Evolutionary conservation across 2,888 invertebrate genomes (phyloP), one percentile per base, ranked within the genome.

Genomic region (Drosophila barbarae): DNA sequence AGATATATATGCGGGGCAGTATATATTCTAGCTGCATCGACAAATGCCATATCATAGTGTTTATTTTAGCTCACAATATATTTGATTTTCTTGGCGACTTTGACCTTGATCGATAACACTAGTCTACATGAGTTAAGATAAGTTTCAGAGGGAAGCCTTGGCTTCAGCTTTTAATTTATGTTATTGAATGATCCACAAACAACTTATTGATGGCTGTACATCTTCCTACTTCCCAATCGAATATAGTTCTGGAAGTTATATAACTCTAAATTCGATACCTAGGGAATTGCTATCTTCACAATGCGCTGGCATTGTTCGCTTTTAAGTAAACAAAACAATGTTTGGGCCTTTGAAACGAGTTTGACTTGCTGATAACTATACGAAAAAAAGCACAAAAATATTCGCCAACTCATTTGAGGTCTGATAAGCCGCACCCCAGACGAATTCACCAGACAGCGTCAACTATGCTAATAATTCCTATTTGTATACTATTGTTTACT

Each of bases 81-180:
- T 36, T 49, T 47, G 30, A 32, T 52, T 36, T 57, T 57, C 49
- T 32, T 50, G 4, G 46, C 36, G 30, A 46, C 61, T 18, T 46
- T 52, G 76, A 68, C 81, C 78, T 78, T 78, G 78, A 78, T 71
- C 55, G 69, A 54, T 54, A 63, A 49, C 53, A 46, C 46, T 46
- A 12, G 28, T 12, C 44, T 28, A 15, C 28, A 18, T 10, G 10
- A 3, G 3, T 15, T 26, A 5, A n/a, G 41, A 23, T 13, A 41
- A 15, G 15, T 1, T 8, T 15, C 9, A 3, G 5, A 9, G 41
- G 41, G 21, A 13, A 21, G 7, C 1, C 13, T n/a, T n/a, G 1
- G 13, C 3, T 8, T 23, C 5, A 13, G 8, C 0, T 0, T 41
- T 26, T 9, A 18, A 18, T 18, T 18, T 18, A 18, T 18, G 18